Evolutionary conservation across 1,140 invertebrate species (phyloP).

Genomic region (Drosophila subobscura): DNA sequence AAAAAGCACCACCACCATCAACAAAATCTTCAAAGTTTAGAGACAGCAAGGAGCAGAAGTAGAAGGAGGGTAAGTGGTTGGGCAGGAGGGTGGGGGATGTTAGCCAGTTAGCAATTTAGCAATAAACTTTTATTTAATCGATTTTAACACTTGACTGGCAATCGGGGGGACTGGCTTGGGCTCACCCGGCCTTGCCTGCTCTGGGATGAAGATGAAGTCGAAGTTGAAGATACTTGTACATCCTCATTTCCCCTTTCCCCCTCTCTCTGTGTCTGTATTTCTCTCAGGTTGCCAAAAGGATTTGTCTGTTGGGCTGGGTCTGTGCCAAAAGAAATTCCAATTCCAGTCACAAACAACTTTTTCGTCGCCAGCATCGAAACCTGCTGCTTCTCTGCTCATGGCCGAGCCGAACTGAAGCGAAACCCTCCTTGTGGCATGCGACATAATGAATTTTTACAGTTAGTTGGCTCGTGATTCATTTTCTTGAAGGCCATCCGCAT

Average conservation of each 20-base stretch:
- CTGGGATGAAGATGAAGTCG: conserved; percentile 15
- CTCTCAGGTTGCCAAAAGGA: conserved; percentile 15
- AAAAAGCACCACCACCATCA: conserved; percentile 36
- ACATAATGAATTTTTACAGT: conserved; percentile 76
- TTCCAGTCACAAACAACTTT: conserved; percentile 48
- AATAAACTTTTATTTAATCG: conserved; percentile 81
- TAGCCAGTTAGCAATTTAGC: conserved; percentile 78
- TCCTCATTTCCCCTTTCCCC: not conserved
- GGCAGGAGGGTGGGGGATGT: not conserved
- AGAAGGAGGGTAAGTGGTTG: no score
- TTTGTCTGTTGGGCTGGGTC: conserved; percentile 6
- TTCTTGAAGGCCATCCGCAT: conserved; percentile 53
- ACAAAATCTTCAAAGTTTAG: conserved; percentile 20
- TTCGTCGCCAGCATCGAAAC: conserved; percentile 23
- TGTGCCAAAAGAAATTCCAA: conserved; percentile 60
- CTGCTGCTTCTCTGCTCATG: not conserved
- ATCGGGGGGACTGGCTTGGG: not conserved
- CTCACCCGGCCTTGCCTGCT: no score
- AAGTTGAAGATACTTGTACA: conserved; percentile 38
- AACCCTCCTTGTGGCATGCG: conserved; percentile 4
- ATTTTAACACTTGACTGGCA: conserved; percentile 78
- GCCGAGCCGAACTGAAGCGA: no score
- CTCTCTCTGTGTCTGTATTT: conserved; percentile 13
- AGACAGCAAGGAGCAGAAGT: not conserved
- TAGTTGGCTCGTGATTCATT: conserved; percentile 56